A percentile compares a stretch with the other conserved stretches of the same genome.
Evolutionary conservation across 2,888 invertebrate species (phyloP).

Genomic region (Pinctada fucata): DNA sequence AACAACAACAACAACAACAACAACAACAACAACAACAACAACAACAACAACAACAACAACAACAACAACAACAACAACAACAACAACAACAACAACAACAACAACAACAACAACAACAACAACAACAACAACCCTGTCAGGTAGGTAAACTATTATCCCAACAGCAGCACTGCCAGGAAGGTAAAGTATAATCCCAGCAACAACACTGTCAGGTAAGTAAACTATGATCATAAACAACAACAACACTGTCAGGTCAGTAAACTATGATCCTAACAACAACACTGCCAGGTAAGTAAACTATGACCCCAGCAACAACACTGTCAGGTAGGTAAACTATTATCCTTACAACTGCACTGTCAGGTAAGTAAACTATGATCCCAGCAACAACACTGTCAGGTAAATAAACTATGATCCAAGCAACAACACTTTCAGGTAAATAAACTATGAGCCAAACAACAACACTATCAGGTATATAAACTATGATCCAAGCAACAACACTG

Average conservation of each 20-base stretch:
- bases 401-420: background rate
- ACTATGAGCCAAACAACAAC: too few species aligned
- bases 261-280: background rate
- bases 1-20: too few species aligned
- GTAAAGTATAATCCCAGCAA: background rate
- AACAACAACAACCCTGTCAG: background rate
- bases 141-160: background rate
- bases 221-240: background rate
- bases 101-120: too few species aligned
- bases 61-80: too few species aligned
- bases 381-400: background rate
- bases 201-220: background rate
- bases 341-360: background rate
- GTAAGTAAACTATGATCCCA: background rate
- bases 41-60: too few species aligned
- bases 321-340: background rate
- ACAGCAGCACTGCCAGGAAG: background rate
- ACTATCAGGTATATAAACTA: background rate
- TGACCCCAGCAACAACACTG: background rate
- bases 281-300: conserved; percentile 1
- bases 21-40: too few species aligned
- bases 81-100: too few species aligned
- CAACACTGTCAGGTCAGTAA: background rate
- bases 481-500: background rate
- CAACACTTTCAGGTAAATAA: too few species aligned